Evolutionary conservation across 2,113 vertebrate genomes (phyloP), one percentile per base, ranked within the genome.

Genomic region (Chaetorhynchus papuensis): DNA sequence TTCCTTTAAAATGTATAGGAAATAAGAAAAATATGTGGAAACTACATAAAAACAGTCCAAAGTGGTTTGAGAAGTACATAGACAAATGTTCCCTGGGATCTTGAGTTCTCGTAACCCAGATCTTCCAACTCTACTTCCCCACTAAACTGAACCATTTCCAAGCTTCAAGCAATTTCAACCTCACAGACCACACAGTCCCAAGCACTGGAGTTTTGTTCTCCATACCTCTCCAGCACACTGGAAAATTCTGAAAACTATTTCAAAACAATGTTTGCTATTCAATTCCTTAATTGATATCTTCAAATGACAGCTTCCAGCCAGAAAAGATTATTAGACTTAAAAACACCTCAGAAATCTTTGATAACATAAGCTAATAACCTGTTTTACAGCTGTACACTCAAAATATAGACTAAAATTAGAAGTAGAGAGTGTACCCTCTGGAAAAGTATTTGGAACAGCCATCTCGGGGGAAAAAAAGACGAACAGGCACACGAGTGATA

Each of bases 381-480:
- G 3, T 14, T 89, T 76, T 80, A 60, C 27, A 44, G 14, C 27
- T n/a, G 17, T 54, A 28, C 7, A 19, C 20, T 50, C 15, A 64
- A 90, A 93, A 79, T 39, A 11, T 6, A 60, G 33, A 5, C 13
- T 72, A 83, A 68, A 87, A 82, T 50, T 42, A 15, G 9, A 71
- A 75, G 22, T 7, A 50, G 6, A 65, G 1, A n/a, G 3, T 12
- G 16, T 57, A 74, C 5, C 19, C 5, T 44, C 6, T 30, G 52
- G 33, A 84, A 77, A 20, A 9, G 7, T 37, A 30, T 52, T 75
- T 72, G 33, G 16, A 89, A 56, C 9, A 63, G 21, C 4, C 16
- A 30, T 28, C 7, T 52, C 6, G 16, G 4, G 20, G 7, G 1
- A 2, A 11, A 28, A 69, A 35, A 64, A 22, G 23, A 21, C 0